A percentile compares a stretch with the other conserved stretches of the same genome.
phyloP scores from a whole-genome alignment of 2,797 vertebrate species.

The Megaceryle alcyon region DNA sequence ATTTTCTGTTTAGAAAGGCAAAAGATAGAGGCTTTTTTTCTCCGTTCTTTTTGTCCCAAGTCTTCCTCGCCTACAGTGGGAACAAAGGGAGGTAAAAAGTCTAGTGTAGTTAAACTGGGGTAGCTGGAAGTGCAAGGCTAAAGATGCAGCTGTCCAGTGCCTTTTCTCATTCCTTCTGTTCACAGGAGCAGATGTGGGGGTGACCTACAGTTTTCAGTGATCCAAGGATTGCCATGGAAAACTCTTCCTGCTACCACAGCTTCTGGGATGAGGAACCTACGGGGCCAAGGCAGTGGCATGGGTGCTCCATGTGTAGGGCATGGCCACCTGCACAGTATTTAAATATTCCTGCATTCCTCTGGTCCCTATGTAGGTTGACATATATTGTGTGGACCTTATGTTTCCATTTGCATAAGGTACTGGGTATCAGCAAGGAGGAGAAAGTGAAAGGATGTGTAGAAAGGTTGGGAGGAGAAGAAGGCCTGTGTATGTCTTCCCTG shows the following conservation, averaged over 20 bases:
- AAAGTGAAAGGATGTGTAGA: not conserved
- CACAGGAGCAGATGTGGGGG: not conserved
- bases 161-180: not conserved
- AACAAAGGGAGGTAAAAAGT: not conserved
- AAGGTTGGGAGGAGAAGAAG: not conserved
- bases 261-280: not conserved
- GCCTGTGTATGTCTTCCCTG: not conserved
- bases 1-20: not conserved
- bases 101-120: not conserved
- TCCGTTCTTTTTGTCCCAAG: not conserved
- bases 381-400: not conserved
- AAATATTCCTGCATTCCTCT: not conserved
- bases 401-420: not conserved
- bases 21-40: not conserved
- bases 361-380: not conserved
- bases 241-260: not conserved
- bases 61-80: not conserved
- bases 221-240: not conserved
- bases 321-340: not conserved
- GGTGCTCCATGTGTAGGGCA: not conserved
- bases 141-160: not conserved
- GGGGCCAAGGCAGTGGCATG: not conserved
- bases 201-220: not conserved
- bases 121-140: not conserved
- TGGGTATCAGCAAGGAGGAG: not conserved